Conservation (phyloP, 2,113 vertebrate species). For the Hippolais icterina region DNA sequence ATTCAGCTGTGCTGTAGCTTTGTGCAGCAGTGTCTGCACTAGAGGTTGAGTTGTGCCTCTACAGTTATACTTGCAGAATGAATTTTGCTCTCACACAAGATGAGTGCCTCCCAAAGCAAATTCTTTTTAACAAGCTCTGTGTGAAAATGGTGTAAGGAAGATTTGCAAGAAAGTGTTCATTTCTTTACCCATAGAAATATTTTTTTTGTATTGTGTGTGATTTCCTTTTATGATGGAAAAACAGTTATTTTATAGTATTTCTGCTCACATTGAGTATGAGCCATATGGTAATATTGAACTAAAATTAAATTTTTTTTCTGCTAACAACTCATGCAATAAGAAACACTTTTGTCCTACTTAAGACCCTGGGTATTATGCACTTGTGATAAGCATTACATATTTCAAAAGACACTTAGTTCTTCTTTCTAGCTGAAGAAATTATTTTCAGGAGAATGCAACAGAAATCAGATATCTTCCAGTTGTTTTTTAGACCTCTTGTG, state of each 20-base stretch:
- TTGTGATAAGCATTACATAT: background rate
- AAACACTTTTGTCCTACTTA: background rate
- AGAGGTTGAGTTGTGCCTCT: background rate
- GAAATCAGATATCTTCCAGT: background rate
- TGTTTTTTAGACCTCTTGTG: background rate
- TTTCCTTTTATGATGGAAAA: background rate
- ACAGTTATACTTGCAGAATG: background rate
- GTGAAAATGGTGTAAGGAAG: background rate
- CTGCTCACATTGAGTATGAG: background rate
- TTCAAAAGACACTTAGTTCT: background rate
- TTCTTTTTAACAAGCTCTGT: background rate
- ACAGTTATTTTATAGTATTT: background rate
- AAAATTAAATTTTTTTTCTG: background rate
- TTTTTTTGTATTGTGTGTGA: background rate
- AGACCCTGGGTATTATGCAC: background rate
- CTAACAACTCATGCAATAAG: background rate
- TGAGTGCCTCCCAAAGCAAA: background rate
- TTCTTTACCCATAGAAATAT: accelerated
- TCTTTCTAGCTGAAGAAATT: background rate
- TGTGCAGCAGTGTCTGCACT: background rate
- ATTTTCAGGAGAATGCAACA: background rate
- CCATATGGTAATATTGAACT: background rate
- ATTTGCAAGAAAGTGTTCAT: background rate
- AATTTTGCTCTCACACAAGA: background rate
- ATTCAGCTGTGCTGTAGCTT: background rate